Base-by-base conservation (phyloP, 92 coral and sea anemone genomes). In the Hydrozoanthus gracilis region DNA sequence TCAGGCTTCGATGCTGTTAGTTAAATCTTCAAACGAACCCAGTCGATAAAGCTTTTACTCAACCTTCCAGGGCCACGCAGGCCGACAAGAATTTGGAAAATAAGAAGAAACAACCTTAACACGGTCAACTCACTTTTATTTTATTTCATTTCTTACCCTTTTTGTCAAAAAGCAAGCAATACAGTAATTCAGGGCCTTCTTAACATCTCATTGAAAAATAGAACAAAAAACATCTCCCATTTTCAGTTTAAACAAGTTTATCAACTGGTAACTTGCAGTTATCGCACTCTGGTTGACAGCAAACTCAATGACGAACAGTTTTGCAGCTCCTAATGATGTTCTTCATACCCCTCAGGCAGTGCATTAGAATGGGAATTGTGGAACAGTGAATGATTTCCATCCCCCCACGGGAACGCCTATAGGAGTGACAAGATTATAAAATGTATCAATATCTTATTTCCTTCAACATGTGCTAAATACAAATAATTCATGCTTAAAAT, bases 351-450 rank as follows among this genome's bases (percentile, higher is more conserved):
- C 0, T 95, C 96, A 60, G 99, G 99, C 62, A 96, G 65, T 9
- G 99, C 98, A 90, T 96, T 96, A 62, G 94, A 7, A 49, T 96
- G 99, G 2, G 90, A 69, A 78, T 96, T 96, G 76, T 96, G 99
- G 82, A 96, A 95, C 83, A 96, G 77, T 12, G 93, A 89, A 73
- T 91, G 98, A 91, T 96, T 96, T 7, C 99, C 99, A 90, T 96
- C 99, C 56, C 93, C 90, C 99, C 99, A 96, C 12, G 99, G 99
- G 84, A 96, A 96, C 17, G 92, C 86, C 99, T 96, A 87, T 60
- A 91, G 89, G 44, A 54, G 13, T 68, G 12, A 68, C 71, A 65
- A 65, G 16, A 62, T 7, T 10, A 62, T 16, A 65, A 65, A 2
- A 27, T 27, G 39, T 27, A 27, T 27, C 39, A 27, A 27, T 27